These are phyloP conservation scores for Xenopus tropicalis DNA, from an alignment of 2,113 vertebrate species.

Conservation along the genomic window DNA sequence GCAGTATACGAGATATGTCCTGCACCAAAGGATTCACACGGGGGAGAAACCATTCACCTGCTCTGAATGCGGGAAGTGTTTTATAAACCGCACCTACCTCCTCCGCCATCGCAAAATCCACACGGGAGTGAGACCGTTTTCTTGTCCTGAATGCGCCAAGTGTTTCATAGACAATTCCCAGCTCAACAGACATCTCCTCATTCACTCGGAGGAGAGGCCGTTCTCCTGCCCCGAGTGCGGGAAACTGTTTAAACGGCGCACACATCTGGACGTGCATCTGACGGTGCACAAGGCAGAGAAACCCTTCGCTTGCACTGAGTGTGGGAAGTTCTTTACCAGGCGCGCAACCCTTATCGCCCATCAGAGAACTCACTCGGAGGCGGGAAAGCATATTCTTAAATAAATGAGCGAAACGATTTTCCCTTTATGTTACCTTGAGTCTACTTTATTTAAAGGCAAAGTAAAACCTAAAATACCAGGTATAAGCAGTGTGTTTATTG, in stretches of 20 bases:
- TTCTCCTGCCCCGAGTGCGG: conserved; percentile 36
- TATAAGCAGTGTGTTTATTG: too few species aligned
- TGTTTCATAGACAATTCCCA: conserved; percentile 73
- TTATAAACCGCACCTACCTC: conserved; percentile 61
- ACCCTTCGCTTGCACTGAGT: conserved; percentile 52
- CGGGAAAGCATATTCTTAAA: too few species aligned
- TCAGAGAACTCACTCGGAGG: conserved; percentile 35
- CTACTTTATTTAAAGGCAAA: too few species aligned
- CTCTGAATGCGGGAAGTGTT: conserved; percentile 57
- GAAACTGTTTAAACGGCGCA: conserved; percentile 49
- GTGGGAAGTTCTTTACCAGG: conserved; percentile 56
- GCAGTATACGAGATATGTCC: conserved; percentile 66
- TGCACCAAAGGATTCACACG: conserved; percentile 56
- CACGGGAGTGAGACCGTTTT: conserved; percentile 45
- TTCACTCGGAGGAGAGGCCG: conserved; percentile 56
- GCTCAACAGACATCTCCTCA: conserved; percentile 72
- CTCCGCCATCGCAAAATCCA: conserved; percentile 40
- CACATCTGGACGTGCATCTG: conserved; percentile 51
- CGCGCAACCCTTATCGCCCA: conserved; percentile 51
- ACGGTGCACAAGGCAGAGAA: conserved; percentile 55
- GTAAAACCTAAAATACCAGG: too few species aligned
- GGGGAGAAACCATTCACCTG: conserved; percentile 54
- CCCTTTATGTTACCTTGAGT: too few species aligned
- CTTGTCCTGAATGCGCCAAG: conserved; percentile 72
- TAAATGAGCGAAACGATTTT: too few species aligned